These are phyloP conservation scores for Carapus acus DNA, from an alignment of 2,797 vertebrate genomes.

Conservation along the genomic window DNA sequence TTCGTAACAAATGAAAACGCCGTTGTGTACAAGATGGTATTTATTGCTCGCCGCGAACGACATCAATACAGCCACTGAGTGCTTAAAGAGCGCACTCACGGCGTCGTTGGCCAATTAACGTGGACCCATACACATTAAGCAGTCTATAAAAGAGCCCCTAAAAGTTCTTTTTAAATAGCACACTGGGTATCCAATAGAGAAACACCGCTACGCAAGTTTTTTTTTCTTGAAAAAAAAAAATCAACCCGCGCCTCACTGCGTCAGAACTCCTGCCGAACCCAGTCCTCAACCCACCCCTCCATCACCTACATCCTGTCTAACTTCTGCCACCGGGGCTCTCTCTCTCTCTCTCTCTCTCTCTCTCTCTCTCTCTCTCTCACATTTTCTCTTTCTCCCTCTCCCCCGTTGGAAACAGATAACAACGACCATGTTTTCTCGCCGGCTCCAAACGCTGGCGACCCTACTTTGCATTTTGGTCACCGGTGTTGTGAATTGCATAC, in stretches of 20 bases:
- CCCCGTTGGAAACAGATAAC: neutral
- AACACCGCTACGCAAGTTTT: too few relatives aligned
- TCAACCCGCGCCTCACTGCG: slow-evolving; percentile 13
- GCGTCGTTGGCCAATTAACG: slow-evolving; percentile 10
- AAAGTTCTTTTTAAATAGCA: neutral
- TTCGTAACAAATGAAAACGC: slow-evolving; percentile 23
- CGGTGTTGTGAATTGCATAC: slow-evolving; percentile 32
- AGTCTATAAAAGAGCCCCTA: neutral
- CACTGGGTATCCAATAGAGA: neutral
- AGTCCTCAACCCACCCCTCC: slow-evolving; percentile 8
- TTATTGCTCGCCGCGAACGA: slow-evolving; percentile 9
- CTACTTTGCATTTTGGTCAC: slow-evolving; percentile 12
- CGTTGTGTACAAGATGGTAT: slow-evolving; percentile 8
- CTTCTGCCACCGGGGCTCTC: neutral
- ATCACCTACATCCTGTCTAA: slow-evolving; percentile 9
- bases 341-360: neutral
- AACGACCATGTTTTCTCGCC: slow-evolving; percentile 32
- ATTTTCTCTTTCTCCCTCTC: neutral
- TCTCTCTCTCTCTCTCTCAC: neutral
- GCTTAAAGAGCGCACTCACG: slow-evolving; percentile 25
- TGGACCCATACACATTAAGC: neutral
- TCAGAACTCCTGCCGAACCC: slow-evolving; percentile 22
- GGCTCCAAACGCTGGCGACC: slow-evolving; percentile 12
- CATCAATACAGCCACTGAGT: slow-evolving; percentile 30
- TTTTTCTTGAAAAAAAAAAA: too few relatives aligned